These are phyloP conservation scores for Cerceris rybyensis DNA, from an alignment of 2,888 invertebrate genomes.

Conservation along the genomic window DNA sequence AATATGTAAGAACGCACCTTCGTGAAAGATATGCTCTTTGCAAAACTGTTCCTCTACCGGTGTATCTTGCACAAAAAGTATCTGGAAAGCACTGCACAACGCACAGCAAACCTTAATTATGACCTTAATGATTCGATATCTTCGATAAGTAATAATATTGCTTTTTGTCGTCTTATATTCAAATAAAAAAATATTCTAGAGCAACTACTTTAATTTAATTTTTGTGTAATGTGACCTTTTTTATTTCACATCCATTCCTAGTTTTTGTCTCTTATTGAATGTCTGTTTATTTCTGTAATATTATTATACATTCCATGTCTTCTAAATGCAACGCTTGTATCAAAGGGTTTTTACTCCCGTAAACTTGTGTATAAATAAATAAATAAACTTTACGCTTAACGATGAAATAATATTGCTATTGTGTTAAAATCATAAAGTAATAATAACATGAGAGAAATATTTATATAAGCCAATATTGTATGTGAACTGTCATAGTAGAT, in stretches of 20 bases:
- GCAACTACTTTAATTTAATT: too few relatives aligned
- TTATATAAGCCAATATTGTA: too few relatives aligned
- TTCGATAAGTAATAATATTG: background rate
- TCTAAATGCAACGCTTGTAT: too few relatives aligned
- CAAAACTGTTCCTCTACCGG: slow-evolving; percentile 26
- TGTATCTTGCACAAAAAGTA: slow-evolving; percentile 27
- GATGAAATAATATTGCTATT: background rate
- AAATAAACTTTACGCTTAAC: background rate
- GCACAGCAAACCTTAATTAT: background rate
- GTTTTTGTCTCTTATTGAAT: too few relatives aligned
- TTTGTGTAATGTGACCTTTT: too few relatives aligned
- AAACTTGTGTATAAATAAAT: too few relatives aligned
- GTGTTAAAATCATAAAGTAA: too few relatives aligned
- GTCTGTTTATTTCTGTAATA: too few relatives aligned
- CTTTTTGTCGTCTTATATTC: background rate
- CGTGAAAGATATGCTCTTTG: slow-evolving; percentile 22
- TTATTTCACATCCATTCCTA: too few relatives aligned
- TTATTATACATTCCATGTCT: too few relatives aligned
- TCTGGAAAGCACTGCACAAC: slow-evolving; percentile 9
- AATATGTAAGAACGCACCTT: slow-evolving; percentile 22
- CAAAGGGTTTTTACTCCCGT: too few relatives aligned
- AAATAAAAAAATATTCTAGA: background rate
- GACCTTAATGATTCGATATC: background rate
- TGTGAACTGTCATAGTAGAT: too few relatives aligned
- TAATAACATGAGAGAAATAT: background rate